A percentile compares a stretch with the other conserved stretches of the same genome.
These are phyloP conservation scores for Cryptocephalus primarius DNA, from an alignment of 2,888 invertebrate genomes.

Conservation along the genomic window DNA sequence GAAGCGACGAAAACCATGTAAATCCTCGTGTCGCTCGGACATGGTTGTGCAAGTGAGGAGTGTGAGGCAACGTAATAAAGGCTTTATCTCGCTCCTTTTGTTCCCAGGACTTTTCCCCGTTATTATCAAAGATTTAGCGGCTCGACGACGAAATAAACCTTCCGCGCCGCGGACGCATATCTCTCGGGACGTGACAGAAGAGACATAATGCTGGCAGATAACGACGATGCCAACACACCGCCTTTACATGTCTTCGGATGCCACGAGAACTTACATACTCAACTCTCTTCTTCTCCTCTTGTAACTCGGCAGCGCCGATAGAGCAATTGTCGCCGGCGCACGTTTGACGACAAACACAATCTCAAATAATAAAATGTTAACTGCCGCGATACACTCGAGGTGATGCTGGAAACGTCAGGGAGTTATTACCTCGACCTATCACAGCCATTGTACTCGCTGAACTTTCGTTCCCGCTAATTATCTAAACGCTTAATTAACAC, in stretches of 20 bases:
- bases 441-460: too few relatives aligned
- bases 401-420: too few relatives aligned
- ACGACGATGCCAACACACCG: conserved; percentile 20
- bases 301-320: conserved; percentile 3
- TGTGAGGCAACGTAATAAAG: conserved; percentile 19
- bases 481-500: too few relatives aligned
- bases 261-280: conserved; percentile 2
- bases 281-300: conserved; percentile 4
- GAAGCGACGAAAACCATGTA: too few relatives aligned
- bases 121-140: conserved; percentile 21
- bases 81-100: conserved; percentile 13
- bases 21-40: not conserved
- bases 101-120: conserved; percentile 18
- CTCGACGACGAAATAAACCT: conserved; percentile 20
- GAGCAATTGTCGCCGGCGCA: conserved; percentile 6
- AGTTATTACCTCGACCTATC: too few relatives aligned
- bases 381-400: too few relatives aligned
- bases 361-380: too few relatives aligned
- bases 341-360: not conserved
- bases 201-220: conserved; percentile 28
- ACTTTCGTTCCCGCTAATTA: too few relatives aligned
- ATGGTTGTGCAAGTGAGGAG: conserved; percentile 8
- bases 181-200: conserved; percentile 27
- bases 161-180: conserved; percentile 22
- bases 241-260: conserved; percentile 8